Evolutionary conservation across 2,113 vertebrate genomes (phyloP).

Genomic region (Hemiscyllium ocellatum): DNA sequence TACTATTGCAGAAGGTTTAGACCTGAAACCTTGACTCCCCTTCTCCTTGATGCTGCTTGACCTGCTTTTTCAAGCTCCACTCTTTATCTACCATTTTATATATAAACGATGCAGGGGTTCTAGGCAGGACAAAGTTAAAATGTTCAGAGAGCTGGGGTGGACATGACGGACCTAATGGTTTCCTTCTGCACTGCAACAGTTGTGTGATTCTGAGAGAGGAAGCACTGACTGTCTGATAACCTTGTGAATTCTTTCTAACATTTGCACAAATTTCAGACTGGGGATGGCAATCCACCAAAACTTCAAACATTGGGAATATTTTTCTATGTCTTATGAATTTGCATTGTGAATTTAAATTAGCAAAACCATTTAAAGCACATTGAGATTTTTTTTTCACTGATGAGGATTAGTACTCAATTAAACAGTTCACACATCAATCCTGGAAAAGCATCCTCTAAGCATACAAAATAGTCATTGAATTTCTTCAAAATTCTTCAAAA

Average conservation of each 20-base stretch:
- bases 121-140: too few species aligned
- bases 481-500: background rate
- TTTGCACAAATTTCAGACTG: background rate
- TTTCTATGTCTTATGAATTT: background rate
- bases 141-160: too few species aligned
- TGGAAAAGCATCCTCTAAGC: background rate
- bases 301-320: background rate
- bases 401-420: background rate
- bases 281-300: background rate
- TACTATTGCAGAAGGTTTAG: too few species aligned
- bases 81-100: too few species aligned
- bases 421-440: background rate
- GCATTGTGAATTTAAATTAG: background rate
- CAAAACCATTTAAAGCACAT: background rate
- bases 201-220: background rate
- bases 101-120: too few species aligned
- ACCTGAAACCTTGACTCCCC: too few species aligned
- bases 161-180: too few species aligned
- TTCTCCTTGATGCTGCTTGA: too few species aligned
- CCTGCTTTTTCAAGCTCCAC: too few species aligned
- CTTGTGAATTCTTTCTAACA: background rate
- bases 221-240: background rate
- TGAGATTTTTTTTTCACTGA: background rate
- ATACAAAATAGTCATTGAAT: background rate
- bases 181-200: too few species aligned